A percentile compares a stretch with the other conserved stretches of the same genome.
These are phyloP conservation scores for Papilio demoleus DNA, from an alignment of 2,888 invertebrate species.

Conservation along the genomic window DNA sequence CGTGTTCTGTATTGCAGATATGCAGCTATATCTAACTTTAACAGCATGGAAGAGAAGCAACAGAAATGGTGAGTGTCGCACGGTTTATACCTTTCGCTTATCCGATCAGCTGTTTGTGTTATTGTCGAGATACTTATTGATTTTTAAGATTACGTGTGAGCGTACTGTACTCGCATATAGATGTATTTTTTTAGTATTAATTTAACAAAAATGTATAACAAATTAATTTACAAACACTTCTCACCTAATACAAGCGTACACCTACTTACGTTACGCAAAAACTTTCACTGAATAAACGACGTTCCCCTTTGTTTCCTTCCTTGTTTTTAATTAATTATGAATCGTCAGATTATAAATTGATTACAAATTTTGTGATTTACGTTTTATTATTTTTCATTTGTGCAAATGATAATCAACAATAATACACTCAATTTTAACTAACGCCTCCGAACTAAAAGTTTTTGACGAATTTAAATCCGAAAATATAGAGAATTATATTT, in stretches of 20 bases:
- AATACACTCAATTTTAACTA: neutral
- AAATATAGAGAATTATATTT: neutral
- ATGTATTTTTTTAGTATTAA: constrained; percentile 53
- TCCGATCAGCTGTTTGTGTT: constrained; percentile 66
- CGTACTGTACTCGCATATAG: neutral
- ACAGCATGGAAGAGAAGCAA: constrained; percentile 70
- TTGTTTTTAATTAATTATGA: constrained; percentile 25
- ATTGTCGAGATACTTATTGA: constrained; percentile 64
- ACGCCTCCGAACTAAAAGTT: neutral
- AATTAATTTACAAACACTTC: constrained; percentile 8
- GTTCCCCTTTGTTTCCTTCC: constrained; percentile 34
- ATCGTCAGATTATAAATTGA: neutral
- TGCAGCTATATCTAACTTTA: constrained; percentile 78
- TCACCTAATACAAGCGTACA: constrained; percentile 12
- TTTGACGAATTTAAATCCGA: neutral
- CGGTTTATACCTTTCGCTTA: constrained; percentile 44
- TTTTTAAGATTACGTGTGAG: constrained; percentile 58
- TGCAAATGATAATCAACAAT: neutral
- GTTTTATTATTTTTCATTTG: neutral
- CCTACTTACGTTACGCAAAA: constrained; percentile 35
- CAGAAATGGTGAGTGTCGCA: constrained; percentile 74
- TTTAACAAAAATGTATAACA: neutral
- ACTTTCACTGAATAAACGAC: constrained; percentile 36
- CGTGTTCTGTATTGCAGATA: constrained; percentile 77
- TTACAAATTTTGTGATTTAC: neutral